Evolutionary conservation across 1,140 invertebrate species (phyloP).

Genomic region (Brachionus paranguensis): DNA sequence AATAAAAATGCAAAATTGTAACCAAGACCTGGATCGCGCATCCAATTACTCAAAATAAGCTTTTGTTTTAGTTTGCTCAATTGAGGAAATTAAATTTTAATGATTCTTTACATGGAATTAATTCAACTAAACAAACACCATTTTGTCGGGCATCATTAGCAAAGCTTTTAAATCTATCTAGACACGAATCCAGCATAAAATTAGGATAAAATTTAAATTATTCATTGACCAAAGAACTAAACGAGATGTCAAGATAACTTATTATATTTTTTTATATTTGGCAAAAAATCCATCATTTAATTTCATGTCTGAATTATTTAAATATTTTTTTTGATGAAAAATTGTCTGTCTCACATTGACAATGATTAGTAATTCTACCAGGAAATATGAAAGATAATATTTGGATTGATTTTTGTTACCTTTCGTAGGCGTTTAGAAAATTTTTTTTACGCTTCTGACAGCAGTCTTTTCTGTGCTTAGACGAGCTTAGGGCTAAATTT

Average conservation of each 20-base stretch:
- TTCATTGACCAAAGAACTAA: background rate
- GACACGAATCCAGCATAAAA: background rate
- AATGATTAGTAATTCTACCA: background rate
- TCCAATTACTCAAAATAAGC: background rate
- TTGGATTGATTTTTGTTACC: background rate
- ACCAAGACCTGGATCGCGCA: background rate
- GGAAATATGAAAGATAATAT: background rate
- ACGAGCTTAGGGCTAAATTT: background rate
- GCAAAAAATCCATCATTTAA: too few species aligned
- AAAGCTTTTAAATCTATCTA: background rate
- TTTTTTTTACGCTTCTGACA: slow-evolving; percentile 25
- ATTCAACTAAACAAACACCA: background rate
- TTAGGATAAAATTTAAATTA: background rate
- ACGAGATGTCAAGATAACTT: background rate
- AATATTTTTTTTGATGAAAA: background rate
- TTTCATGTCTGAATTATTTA: too few species aligned
- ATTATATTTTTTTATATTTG: too few species aligned
- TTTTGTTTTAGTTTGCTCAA: background rate
- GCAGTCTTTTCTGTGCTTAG: slow-evolving; percentile 16
- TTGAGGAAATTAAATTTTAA: slow-evolving; percentile 3
- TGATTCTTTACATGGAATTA: background rate
- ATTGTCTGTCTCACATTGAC: background rate
- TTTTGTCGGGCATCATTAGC: background rate
- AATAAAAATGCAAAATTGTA: background rate
- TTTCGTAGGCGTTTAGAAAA: background rate